Evolutionary conservation across 2,113 vertebrate genomes (phyloP).

Genomic region (Piliocolobus tephrosceles): DNA sequence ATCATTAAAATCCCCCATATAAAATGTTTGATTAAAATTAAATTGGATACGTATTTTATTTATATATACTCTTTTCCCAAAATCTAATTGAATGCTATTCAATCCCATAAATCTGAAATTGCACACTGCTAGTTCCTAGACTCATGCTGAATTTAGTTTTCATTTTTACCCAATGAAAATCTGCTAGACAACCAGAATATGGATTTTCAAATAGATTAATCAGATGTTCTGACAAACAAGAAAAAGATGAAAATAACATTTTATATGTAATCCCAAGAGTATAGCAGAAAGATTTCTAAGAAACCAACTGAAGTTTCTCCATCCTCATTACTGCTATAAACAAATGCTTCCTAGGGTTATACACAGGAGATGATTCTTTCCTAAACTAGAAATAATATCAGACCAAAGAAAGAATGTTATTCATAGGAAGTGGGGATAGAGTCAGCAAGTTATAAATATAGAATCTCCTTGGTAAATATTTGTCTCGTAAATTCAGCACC

Average conservation of each 20-base stretch:
- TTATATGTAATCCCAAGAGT: conserved; percentile 1
- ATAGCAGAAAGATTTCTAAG: neutral
- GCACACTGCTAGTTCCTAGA: neutral
- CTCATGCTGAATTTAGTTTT: neutral
- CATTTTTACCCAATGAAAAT: conserved; percentile 54
- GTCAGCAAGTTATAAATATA: neutral
- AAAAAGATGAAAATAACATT: neutral
- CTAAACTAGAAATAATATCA: neutral
- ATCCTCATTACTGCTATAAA: neutral
- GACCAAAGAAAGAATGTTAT: neutral
- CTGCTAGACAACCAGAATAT: neutral
- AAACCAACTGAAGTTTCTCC: neutral
- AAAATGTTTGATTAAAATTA: conserved; percentile 59
- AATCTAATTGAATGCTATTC: neutral
- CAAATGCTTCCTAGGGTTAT: neutral
- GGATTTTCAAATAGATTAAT: conserved; percentile 40
- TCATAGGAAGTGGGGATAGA: accelerated
- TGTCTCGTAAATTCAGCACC: conserved; percentile 24
- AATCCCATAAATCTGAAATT: conserved; percentile 46
- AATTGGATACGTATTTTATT: conserved; percentile 18
- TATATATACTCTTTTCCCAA: neutral
- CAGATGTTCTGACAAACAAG: conserved; percentile 30
- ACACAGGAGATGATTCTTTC: neutral
- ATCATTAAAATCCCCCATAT: conserved; percentile 37
- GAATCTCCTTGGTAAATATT: conserved; percentile 30